phyloP scores from a whole-genome alignment of 2,797 vertebrate genomes.

The Mus caroli region DNA sequence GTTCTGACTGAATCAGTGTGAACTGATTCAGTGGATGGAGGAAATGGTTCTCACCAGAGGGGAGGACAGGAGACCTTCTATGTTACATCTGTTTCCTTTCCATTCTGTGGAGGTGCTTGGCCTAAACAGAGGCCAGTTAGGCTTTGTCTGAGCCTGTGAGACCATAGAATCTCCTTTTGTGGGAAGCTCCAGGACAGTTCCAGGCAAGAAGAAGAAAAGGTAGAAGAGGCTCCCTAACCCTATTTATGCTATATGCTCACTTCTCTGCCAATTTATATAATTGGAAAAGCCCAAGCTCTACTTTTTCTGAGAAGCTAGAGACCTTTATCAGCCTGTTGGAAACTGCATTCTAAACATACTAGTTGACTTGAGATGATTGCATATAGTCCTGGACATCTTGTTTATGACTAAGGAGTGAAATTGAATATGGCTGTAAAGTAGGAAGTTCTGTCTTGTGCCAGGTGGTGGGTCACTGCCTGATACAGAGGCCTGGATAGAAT shows the following conservation, averaged over 20 bases:
- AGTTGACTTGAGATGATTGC: not conserved
- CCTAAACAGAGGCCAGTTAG: not conserved
- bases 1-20: not conserved
- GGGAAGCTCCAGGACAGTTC: not conserved
- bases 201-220: not conserved
- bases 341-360: not conserved
- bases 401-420: not conserved
- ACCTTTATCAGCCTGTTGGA: not conserved
- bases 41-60: not conserved
- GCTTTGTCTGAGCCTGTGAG: not conserved
- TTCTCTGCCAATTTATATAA: not conserved
- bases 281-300: not conserved
- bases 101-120: not conserved
- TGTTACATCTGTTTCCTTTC: too few species aligned
- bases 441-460: not conserved
- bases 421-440: not conserved
- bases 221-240: not conserved
- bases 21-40: not conserved
- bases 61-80: not conserved
- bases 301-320: not conserved
- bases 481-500: not conserved
- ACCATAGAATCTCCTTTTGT: not conserved
- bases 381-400: not conserved
- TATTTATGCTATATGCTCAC: not conserved
- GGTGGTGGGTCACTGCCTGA: not conserved